Conservation (phyloP, 2,888 invertebrate genomes). For the Eurytoma californica region DNA sequence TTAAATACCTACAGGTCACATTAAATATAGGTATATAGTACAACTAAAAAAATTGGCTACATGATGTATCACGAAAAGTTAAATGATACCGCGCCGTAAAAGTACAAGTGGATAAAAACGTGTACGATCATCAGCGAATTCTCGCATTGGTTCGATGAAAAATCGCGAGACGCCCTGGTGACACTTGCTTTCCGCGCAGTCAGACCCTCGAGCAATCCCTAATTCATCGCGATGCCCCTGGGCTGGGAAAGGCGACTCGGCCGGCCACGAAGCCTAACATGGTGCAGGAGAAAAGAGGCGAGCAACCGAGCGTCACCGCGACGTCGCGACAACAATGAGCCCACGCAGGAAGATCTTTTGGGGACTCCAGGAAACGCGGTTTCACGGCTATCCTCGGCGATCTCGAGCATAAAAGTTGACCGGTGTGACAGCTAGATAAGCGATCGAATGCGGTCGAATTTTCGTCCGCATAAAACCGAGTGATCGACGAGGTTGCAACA, state of each 20-base stretch:
- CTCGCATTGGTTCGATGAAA: conserved; percentile 22
- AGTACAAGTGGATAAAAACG: not conserved
- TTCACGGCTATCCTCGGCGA: no score
- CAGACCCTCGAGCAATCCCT: conserved; percentile 59
- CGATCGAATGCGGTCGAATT: not conserved
- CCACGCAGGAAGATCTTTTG: conserved; percentile 22
- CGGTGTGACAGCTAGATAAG: conserved; percentile 3
- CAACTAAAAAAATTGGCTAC: no score
- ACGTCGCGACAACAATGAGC: conserved; percentile 33
- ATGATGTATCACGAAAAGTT: not conserved
- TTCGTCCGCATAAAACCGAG: not conserved
- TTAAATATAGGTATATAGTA: no score
- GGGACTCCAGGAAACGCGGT: conserved; percentile 14
- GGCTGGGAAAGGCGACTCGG: conserved; percentile 71
- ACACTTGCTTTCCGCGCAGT: conserved; percentile 43
- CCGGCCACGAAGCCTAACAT: conserved; percentile 28
- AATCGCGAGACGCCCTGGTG: conserved; percentile 18
- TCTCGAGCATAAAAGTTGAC: no score
- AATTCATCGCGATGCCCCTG: conserved; percentile 67
- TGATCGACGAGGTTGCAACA: no score
- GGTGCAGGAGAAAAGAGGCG: conserved; percentile 34
- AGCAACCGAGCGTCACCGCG: not conserved
- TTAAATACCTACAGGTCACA: no score
- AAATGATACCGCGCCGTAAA: not conserved
- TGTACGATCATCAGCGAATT: not conserved